Conservation (phyloP, 1,140 invertebrate species). For the Drosophila funebris region DNA sequence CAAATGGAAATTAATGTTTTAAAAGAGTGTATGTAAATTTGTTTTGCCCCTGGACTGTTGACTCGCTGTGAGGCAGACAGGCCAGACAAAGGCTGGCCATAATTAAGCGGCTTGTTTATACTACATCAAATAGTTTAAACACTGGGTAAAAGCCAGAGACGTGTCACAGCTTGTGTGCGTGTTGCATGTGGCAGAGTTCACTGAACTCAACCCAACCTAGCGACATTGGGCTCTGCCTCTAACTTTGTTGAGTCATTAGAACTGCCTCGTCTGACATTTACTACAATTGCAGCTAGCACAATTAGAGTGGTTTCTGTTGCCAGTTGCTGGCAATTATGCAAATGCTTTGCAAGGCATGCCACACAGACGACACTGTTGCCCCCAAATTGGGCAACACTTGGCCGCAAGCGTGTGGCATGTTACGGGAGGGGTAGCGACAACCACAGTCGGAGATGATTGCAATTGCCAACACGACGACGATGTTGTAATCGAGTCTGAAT, state of each 20-base stretch:
- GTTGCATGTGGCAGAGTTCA: slow-evolving; percentile 11
- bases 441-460: slow-evolving; percentile 20
- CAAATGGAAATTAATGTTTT: slow-evolving; percentile 45
- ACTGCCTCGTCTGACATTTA: slow-evolving; percentile 38
- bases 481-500: slow-evolving; percentile 40
- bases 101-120: slow-evolving; percentile 54
- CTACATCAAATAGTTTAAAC: slow-evolving; percentile 50
- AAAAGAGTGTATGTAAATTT: slow-evolving; percentile 40
- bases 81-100: slow-evolving; percentile 29
- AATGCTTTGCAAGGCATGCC: slow-evolving; percentile 24
- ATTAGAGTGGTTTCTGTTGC: slow-evolving; percentile 32
- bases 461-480: slow-evolving; percentile 18
- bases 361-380: slow-evolving; percentile 1
- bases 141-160: slow-evolving; percentile 31
- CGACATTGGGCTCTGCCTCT: too few relatives aligned
- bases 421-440: slow-evolving; percentile 5
- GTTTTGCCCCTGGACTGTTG: not conserved
- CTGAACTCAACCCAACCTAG: slow-evolving; percentile 18
- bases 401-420: slow-evolving; percentile 19
- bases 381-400: slow-evolving; percentile 35
- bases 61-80: slow-evolving; percentile 1
- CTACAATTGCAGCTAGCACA: slow-evolving; percentile 27
- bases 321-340: slow-evolving; percentile 42
- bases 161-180: slow-evolving; percentile 5
- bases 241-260: slow-evolving; percentile 11